A percentile compares a stretch with the other conserved stretches of the same genome.
Evolutionary conservation across 1,140 invertebrate species (phyloP).

Genomic region (Drosophila mojavensis): DNA sequence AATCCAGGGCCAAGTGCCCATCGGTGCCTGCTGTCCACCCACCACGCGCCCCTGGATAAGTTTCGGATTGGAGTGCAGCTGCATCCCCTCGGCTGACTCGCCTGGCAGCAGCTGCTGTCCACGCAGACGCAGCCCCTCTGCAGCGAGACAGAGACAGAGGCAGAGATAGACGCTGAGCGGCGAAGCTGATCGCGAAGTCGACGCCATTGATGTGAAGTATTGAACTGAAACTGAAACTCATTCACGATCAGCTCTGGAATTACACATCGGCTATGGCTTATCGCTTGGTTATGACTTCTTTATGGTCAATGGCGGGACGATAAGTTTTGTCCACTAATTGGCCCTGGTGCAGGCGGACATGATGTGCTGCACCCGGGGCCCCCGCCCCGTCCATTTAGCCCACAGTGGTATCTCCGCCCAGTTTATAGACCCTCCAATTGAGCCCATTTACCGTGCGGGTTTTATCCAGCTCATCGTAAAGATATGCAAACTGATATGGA

Average conservation of each 20-base stretch:
- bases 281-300: slow-evolving; percentile 29
- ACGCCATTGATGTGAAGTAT: slow-evolving; percentile 51
- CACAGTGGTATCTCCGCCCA: background rate
- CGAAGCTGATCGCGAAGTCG: slow-evolving; percentile 32
- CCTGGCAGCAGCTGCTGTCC: slow-evolving; percentile 44
- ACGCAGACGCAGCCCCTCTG: slow-evolving; percentile 39
- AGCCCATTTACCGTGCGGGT: slow-evolving; percentile 17
- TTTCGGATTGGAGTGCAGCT: background rate
- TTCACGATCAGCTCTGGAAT: slow-evolving; percentile 23
- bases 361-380: background rate
- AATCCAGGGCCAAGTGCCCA: slow-evolving; percentile 82
- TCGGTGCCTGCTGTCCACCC: slow-evolving; percentile 77
- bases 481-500: slow-evolving; percentile 13
- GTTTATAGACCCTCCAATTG: slow-evolving; percentile 40
- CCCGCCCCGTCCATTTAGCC: slow-evolving; percentile 48
- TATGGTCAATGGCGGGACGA: slow-evolving; percentile 26
- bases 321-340: slow-evolving; percentile 47
- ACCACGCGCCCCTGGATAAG: slow-evolving; percentile 66
- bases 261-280: slow-evolving; percentile 57
- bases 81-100: slow-evolving; percentile 16
- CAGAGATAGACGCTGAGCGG: slow-evolving; percentile 20
- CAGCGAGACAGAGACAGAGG: background rate
- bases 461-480: slow-evolving; percentile 43
- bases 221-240: slow-evolving; percentile 59
- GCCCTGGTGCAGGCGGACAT: background rate